These are phyloP conservation scores for Notodonta ziczac DNA, from an alignment of 2,888 invertebrate species.

Conservation along the genomic window DNA sequence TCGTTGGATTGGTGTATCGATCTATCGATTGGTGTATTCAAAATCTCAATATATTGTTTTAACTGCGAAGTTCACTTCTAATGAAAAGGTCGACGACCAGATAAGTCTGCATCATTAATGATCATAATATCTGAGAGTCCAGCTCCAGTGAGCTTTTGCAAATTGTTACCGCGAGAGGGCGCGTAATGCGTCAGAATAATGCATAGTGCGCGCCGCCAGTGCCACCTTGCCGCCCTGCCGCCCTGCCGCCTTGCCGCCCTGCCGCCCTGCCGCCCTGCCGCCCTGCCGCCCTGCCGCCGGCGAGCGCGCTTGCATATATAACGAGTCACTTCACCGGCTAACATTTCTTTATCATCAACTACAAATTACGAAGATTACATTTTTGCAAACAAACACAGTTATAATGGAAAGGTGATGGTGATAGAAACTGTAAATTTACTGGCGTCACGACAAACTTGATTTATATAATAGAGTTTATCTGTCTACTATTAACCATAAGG, in stretches of 20 bases:
- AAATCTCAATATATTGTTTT: no score
- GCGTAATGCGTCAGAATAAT: conserved; percentile 55
- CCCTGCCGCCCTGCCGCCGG: no score
- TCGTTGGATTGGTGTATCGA: no score
- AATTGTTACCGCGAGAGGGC: conserved; percentile 35
- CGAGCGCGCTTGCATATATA: conserved; percentile 45
- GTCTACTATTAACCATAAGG: no score
- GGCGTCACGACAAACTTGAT: neutral
- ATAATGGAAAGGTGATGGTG: neutral
- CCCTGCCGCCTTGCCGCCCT: neutral
- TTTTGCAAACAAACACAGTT: neutral
- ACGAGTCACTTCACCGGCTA: conserved; percentile 6
- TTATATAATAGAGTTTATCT: no score
- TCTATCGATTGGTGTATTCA: no score
- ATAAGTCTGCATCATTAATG: neutral
- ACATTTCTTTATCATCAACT: neutral
- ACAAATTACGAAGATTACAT: neutral
- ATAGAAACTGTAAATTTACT: no score
- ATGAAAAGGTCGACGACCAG: no score
- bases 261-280: no score
- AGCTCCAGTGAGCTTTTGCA: conserved; percentile 22
- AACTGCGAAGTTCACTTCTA: no score
- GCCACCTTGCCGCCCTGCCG: no score
- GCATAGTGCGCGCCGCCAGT: conserved; percentile 39
- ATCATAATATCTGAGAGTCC: neutral